Evolutionary conservation across 1,140 invertebrate genomes (phyloP).

Genomic region (Drepana arcuata): DNA sequence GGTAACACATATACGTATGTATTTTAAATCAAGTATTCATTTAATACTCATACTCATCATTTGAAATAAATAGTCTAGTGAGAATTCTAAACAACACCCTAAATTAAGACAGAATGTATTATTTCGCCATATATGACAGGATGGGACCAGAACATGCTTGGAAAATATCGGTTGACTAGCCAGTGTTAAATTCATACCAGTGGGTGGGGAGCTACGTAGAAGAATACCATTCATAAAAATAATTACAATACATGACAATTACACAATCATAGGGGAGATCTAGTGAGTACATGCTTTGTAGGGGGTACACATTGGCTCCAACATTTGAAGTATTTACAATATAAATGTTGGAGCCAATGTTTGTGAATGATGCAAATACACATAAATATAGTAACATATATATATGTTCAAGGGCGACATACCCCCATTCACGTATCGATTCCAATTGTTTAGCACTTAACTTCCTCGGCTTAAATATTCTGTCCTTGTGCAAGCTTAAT

Average conservation of each 20-base stretch:
- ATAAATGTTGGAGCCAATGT: slow-evolving; percentile 18
- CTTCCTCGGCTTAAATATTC: slow-evolving; percentile 89
- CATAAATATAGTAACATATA: slow-evolving; percentile 31
- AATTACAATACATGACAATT: slow-evolving; percentile 3
- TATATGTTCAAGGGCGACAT: slow-evolving; percentile 72
- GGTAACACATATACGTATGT: too few relatives aligned
- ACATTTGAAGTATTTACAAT: neutral
- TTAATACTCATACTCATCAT: too few relatives aligned
- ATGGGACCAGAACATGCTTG: too few relatives aligned
- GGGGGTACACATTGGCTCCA: slow-evolving; percentile 1
- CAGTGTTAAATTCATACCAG: too few relatives aligned
- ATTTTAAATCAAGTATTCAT: too few relatives aligned
- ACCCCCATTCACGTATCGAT: slow-evolving; percentile 87
- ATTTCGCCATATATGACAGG: too few relatives aligned
- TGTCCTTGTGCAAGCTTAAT: slow-evolving; percentile 92
- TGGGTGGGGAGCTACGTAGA: too few relatives aligned
- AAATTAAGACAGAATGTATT: too few relatives aligned
- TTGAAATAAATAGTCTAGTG: too few relatives aligned
- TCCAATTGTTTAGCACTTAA: slow-evolving; percentile 90
- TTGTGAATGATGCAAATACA: slow-evolving; percentile 13
- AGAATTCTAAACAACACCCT: too few relatives aligned
- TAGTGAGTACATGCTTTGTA: slow-evolving; percentile 14
- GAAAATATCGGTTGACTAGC: too few relatives aligned
- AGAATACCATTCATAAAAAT: too few relatives aligned
- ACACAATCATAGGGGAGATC: slow-evolving; percentile 15